phyloP scores from a whole-genome alignment of 2,888 invertebrate genomes.

The Laspeyria flexula region DNA sequence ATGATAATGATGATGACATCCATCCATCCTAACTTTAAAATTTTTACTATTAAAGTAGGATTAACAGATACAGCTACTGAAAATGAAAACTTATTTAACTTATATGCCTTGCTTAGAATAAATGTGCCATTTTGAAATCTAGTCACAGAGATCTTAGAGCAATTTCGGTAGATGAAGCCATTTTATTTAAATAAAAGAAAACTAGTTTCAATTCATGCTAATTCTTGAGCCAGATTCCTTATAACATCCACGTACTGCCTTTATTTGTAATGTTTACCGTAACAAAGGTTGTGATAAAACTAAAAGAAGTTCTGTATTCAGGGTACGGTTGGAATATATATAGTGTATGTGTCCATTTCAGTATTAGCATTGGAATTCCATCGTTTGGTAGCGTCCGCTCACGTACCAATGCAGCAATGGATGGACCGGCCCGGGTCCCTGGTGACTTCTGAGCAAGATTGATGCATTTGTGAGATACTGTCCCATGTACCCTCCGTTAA shows the following conservation, averaged over 20 bases:
- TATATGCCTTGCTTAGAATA: neutral
- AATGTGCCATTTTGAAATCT: slow-evolving; percentile 1
- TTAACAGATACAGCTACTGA: too few species aligned
- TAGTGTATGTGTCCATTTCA: slow-evolving; percentile 50
- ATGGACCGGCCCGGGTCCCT: slow-evolving; percentile 54
- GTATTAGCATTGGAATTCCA: slow-evolving; percentile 64
- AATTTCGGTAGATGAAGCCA: slow-evolving; percentile 4
- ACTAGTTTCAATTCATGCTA: neutral
- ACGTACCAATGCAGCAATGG: slow-evolving; percentile 53
- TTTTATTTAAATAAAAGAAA: too few species aligned
- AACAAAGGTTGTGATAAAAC: slow-evolving; percentile 9
- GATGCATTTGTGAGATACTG: slow-evolving; percentile 65
- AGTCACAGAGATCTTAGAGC: slow-evolving; percentile 5
- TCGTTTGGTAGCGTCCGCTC: slow-evolving; percentile 55
- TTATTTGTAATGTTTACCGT: slow-evolving; percentile 3
- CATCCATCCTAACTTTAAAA: too few species aligned
- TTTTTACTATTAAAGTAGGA: too few species aligned
- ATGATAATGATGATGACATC: too few species aligned
- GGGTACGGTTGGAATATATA: slow-evolving; percentile 26
- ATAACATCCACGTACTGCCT: slow-evolving; percentile 9
- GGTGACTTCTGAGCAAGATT: slow-evolving; percentile 76
- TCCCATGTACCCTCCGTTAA: slow-evolving; percentile 48
- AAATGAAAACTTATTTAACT: too few species aligned
- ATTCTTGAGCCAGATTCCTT: slow-evolving; percentile 3
- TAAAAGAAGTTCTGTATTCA: slow-evolving; percentile 29